phyloP scores from a whole-genome alignment of 2,888 invertebrate species.

The Mactromeris polynyma region DNA sequence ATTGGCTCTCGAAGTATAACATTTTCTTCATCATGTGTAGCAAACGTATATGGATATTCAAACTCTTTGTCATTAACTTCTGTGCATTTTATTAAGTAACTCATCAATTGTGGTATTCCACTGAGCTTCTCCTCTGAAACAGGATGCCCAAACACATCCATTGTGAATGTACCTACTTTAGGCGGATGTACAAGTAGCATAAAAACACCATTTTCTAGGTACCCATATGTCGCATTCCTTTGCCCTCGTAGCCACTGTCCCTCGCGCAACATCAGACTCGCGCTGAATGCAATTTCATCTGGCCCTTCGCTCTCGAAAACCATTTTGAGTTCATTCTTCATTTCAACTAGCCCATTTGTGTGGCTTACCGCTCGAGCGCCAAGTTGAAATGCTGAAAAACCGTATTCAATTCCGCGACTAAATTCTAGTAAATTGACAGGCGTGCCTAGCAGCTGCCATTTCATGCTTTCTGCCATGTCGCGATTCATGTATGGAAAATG shows the following conservation, averaged over 20 bases:
- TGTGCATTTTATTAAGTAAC: constrained; percentile 46
- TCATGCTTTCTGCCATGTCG: constrained; percentile 63
- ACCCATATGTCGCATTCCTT: constrained; percentile 33
- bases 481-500: constrained; percentile 74
- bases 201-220: constrained; percentile 20
- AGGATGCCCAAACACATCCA: constrained; percentile 52
- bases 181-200: constrained; percentile 46
- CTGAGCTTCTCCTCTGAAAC: not conserved
- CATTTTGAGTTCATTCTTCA: constrained; percentile 55
- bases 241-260: constrained; percentile 35
- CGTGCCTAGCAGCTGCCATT: constrained; percentile 73
- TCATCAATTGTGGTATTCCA: constrained; percentile 35
- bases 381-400: constrained; percentile 47
- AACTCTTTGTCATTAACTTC: constrained; percentile 27
- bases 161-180: constrained; percentile 37
- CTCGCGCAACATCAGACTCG: constrained; percentile 30
- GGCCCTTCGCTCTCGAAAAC: constrained; percentile 29
- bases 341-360: constrained; percentile 40
- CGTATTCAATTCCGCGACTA: constrained; percentile 52
- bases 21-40: constrained; percentile 22
- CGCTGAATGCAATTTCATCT: not conserved
- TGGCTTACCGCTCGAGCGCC: constrained; percentile 58
- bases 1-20: constrained; percentile 43
- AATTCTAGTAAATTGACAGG: constrained; percentile 66
- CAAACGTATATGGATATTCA: constrained; percentile 47